These are phyloP conservation scores for Lepidurus packardi DNA, from an alignment of 1,140 invertebrate genomes.

Conservation along the genomic window DNA sequence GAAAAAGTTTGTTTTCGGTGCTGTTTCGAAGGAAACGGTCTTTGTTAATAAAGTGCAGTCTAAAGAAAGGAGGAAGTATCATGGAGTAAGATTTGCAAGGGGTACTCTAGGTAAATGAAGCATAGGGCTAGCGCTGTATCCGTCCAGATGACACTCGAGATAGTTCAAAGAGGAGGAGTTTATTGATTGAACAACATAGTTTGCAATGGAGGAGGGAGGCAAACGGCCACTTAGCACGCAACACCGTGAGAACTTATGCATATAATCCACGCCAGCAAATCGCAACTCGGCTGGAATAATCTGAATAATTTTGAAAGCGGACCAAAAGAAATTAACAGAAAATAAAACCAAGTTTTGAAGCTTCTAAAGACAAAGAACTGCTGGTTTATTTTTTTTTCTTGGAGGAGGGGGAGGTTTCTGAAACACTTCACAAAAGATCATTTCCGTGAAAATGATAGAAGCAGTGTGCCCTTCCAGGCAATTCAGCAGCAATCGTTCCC, in stretches of 20 bases:
- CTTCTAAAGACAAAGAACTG: not conserved
- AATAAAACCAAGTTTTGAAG: not conserved
- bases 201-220: not conserved
- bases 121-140: not conserved
- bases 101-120: not conserved
- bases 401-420: not conserved
- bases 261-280: not conserved
- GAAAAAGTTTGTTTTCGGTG: too few species aligned
- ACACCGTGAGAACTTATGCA: conserved; percentile 18
- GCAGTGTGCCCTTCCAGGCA: conserved; percentile 3
- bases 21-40: too few species aligned
- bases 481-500: conserved; percentile 1
- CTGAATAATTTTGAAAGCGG: not conserved
- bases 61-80: too few species aligned
- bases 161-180: conserved; percentile 15
- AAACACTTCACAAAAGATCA: not conserved
- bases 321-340: not conserved
- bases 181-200: conserved; percentile 19
- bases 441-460: not conserved
- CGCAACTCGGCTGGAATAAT: not conserved
- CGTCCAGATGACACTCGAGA: conserved; percentile 7
- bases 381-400: not conserved
- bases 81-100: too few species aligned
- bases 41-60: too few species aligned
- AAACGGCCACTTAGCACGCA: conserved; percentile 17